Base-by-base conservation (phyloP, 2,113 vertebrate genomes). In the Procavia capensis region DNA sequence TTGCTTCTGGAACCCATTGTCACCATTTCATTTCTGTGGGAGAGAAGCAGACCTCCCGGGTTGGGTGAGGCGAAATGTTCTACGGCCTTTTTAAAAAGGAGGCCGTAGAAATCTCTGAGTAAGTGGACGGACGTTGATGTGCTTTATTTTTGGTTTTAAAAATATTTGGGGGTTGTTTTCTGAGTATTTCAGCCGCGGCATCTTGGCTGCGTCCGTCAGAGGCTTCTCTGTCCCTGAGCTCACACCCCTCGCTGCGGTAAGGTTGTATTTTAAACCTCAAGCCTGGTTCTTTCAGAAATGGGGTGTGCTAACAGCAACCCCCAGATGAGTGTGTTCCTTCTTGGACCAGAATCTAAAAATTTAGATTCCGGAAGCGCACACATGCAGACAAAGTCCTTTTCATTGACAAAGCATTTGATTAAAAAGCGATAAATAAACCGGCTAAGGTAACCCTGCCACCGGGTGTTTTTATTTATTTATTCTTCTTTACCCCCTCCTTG, bases 401-500 rank as follows among this genome's bases (percentile, higher is more conserved):
- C 17, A 25, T 61, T 63, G 90, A 91, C 86, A 86, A 93, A 95
- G 83, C 57, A 20, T 78, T 39, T 92, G 84, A n/a, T 97, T 97
- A 96, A 95, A 96, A 72, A 43, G n/a, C n/a, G n/a, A n/a, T n/a
- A n/a, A n/a, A n/a, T n/a, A n/a, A 13, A 8, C 79, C 47, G 70
- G 43, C 93, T 82, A 84, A 90, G 92, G 45, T 95, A 97, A 96
- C 82, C 87, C 88, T 94, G 89, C 93, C 39, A 43, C 80, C 93
- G 96, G 95, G 94, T 93, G 94, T 96, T 97, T 93, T 97, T 98
- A 96, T 95, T 97, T 98, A 95, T 94, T 97, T 97, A 92, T 95
- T 97, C 98, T 96, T 92, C 88, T 82, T 74, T 86, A 45, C 90
- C 92, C 95, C 92, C 92, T 92, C 94, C 95, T 94, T 76, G 91